Evolutionary conservation across 2,797 vertebrate species (phyloP).

Genomic region (Ambastaia sidthimunki): DNA sequence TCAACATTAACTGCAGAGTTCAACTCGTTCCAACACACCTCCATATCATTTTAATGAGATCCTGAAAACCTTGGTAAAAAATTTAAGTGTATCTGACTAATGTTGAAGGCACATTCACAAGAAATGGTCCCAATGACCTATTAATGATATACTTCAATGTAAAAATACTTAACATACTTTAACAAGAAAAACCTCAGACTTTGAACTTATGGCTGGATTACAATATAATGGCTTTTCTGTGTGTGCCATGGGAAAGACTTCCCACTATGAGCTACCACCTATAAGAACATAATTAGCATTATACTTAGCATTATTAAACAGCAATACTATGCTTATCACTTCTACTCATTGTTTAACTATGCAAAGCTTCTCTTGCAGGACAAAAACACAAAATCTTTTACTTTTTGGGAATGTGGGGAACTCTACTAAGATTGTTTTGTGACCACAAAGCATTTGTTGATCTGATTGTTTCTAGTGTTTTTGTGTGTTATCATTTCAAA

Average conservation of each 20-base stretch:
- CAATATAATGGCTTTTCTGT: too few relatives aligned
- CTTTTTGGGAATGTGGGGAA: neutral
- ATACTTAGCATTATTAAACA: neutral
- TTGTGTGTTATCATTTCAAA: neutral
- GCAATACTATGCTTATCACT: too few relatives aligned
- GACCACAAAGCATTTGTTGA: constrained; percentile 23
- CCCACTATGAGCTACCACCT: neutral
- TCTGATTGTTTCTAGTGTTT: neutral
- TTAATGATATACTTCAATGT: too few relatives aligned
- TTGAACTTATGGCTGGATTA: too few relatives aligned
- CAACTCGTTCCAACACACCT: neutral
- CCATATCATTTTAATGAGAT: neutral
- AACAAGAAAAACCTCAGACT: too few relatives aligned
- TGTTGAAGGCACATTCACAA: too few relatives aligned
- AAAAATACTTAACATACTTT: too few relatives aligned
- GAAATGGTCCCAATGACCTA: too few relatives aligned
- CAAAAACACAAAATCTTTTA: neutral
- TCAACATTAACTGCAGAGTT: neutral
- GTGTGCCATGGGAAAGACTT: too few relatives aligned
- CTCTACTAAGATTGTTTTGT: neutral
- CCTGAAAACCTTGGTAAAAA: too few relatives aligned
- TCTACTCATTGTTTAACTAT: neutral
- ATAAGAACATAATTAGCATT: neutral
- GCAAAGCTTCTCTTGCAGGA: neutral
- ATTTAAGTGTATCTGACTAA: too few relatives aligned